Percentiles rank a stretch among this genome's conserved stretches.
phyloP scores from a whole-genome alignment of 2,888 invertebrate genomes.

The Sialis lutaria region DNA sequence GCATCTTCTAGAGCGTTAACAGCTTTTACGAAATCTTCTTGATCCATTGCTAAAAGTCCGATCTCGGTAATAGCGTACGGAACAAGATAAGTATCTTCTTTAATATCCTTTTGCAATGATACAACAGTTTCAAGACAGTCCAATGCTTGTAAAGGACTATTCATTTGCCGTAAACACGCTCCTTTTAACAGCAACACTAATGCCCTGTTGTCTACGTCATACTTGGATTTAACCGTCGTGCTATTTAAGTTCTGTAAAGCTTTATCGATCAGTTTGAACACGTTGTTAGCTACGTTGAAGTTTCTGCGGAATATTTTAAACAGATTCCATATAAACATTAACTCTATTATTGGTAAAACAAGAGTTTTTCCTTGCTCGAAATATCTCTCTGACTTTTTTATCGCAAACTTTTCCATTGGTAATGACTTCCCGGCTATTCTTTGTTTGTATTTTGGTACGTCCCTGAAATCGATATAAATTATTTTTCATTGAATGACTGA shows the following conservation, averaged over 20 bases:
- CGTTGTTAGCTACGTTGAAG: slow-evolving; percentile 36
- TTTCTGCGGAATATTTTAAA: slow-evolving; percentile 66
- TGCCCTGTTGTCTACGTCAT: slow-evolving; percentile 53
- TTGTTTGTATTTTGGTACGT: slow-evolving; percentile 68
- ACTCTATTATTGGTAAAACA: slow-evolving; percentile 68
- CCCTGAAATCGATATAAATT: slow-evolving; percentile 28
- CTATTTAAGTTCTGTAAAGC: slow-evolving; percentile 20
- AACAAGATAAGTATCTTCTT: slow-evolving; percentile 66
- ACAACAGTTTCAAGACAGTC: slow-evolving; percentile 48
- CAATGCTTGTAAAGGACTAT: slow-evolving; percentile 58
- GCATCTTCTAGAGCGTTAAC: slow-evolving; percentile 60
- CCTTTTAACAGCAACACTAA: slow-evolving; percentile 66
- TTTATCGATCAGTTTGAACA: slow-evolving; percentile 44
- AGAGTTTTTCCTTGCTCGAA: slow-evolving; percentile 54
- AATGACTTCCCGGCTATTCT: slow-evolving; percentile 90
- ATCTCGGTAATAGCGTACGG: slow-evolving; percentile 79
- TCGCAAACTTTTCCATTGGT: slow-evolving; percentile 91
- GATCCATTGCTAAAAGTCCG: slow-evolving; percentile 57
- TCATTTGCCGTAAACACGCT: slow-evolving; percentile 63
- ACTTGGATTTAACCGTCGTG: slow-evolving; percentile 24
- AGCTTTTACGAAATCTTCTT: slow-evolving; percentile 49
- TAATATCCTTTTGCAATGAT: slow-evolving; percentile 47
- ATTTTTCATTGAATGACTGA: slow-evolving; percentile 2
- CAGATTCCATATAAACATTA: slow-evolving; percentile 86
- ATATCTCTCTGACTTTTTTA: slow-evolving; percentile 70